Base-by-base conservation (phyloP, 1,140 invertebrate species). In the Tribolium madens region DNA sequence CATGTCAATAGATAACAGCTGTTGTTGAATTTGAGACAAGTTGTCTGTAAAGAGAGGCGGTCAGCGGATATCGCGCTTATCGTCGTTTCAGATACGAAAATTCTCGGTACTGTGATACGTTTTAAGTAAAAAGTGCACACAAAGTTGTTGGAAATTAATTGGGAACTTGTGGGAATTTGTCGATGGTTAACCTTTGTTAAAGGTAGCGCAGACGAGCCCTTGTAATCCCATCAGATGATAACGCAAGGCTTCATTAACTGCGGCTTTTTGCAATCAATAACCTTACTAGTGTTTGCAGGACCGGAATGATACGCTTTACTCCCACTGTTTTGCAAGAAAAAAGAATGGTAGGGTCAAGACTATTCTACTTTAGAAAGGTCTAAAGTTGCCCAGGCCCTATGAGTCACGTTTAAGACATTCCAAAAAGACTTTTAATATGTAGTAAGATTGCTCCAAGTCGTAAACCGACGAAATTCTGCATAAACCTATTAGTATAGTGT, bases 261-360 rank as follows among this genome's bases (percentile, higher is more conserved):
- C 31, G 60, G 74, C 17, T 76, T 69, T 76, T 76, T 70, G 60
- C 64, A 76, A 76, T 76, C 75, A 70, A 76, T 76, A 76, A 76
- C 26, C 13, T 26, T 33, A 33, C 42, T 9, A 33, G 4, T 73
- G n/a, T n/a, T n/a, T n/a, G n/a, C n/a, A n/a, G n/a, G n/a, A n/a
- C n/a, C n/a, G n/a, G n/a, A n/a, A n/a, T n/a, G n/a, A n/a, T n/a
- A n/a, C n/a, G n/a, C n/a, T n/a, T n/a, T n/a, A n/a, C n/a, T n/a
- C n/a, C n/a, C n/a, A n/a, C n/a, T n/a, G n/a, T n/a, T n/a, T n/a
- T n/a, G n/a, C n/a, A n/a, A n/a, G n/a, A n/a, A n/a, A n/a, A n/a
- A n/a, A n/a, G n/a, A n/a, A n/a, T n/a, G n/a, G n/a, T n/a, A n/a
- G n/a, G n/a, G n/a, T n/a, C n/a, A n/a, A n/a, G n/a, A n/a, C n/a